These are phyloP conservation scores for Lasius platythorax DNA, from an alignment of 2,888 invertebrate genomes.

Conservation along the genomic window DNA sequence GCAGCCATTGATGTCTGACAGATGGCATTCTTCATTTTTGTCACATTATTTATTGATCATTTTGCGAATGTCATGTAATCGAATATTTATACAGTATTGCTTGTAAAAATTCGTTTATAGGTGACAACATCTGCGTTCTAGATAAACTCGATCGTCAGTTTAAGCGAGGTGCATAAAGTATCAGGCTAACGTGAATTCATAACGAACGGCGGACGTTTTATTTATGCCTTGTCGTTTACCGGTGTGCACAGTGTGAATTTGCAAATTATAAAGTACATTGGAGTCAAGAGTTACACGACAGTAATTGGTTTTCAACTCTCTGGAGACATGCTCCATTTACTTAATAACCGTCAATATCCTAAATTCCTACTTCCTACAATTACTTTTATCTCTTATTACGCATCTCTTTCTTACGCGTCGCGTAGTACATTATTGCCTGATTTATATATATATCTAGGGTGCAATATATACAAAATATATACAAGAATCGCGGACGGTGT, in stretches of 20 bases:
- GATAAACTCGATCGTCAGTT: conserved; percentile 9
- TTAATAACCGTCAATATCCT: neutral
- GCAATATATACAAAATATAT: neutral
- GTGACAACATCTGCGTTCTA: conserved; percentile 43
- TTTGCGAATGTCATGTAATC: conserved; percentile 31
- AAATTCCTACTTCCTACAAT: conserved; percentile 13
- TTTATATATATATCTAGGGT: conserved; percentile 7
- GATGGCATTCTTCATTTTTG: conserved; percentile 6
- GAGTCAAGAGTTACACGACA: neutral
- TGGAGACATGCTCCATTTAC: conserved; percentile 12
- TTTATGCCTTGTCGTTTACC: neutral
- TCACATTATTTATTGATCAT: conserved; percentile 28
- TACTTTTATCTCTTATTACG: neutral
- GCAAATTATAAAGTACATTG: conserved; percentile 1
- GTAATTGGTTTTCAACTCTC: neutral
- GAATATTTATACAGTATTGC: conserved; percentile 1
- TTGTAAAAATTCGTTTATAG: conserved; percentile 23
- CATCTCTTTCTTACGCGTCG: neutral
- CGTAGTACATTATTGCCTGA: neutral
- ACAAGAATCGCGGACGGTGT: neutral
- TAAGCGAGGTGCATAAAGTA: conserved; percentile 17
- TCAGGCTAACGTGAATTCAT: conserved; percentile 16
- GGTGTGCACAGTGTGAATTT: neutral
- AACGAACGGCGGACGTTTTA: neutral
- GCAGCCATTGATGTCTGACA: conserved; percentile 29